These are phyloP conservation scores for Caenorhabditis brenneri DNA, from an alignment of 1,140 invertebrate species.

Conservation along the genomic window DNA sequence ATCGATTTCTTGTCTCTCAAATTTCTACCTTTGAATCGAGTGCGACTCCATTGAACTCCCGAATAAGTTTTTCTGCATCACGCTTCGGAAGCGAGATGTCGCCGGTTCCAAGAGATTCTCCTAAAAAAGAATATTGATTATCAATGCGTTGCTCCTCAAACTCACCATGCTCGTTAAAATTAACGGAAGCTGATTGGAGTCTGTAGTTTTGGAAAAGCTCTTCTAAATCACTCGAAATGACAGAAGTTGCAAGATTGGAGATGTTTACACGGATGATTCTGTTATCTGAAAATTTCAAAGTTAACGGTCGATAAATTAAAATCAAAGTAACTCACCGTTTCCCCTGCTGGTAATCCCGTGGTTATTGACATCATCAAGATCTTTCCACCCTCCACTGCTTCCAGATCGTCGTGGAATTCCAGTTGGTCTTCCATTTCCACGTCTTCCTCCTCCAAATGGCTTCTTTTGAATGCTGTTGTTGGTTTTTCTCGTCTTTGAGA, in stretches of 20 bases:
- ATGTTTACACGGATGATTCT: conserved; percentile 50
- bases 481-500: conserved; percentile 63
- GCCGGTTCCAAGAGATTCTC: conserved; percentile 48
- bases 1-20: neutral
- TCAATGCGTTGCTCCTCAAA: neutral
- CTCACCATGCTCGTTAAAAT: conserved; percentile 50
- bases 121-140: neutral
- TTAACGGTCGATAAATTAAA: neutral
- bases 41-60: conserved; percentile 46
- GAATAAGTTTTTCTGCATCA: conserved; percentile 31
- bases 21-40: conserved; percentile 43
- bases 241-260: conserved; percentile 46
- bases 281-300: neutral
- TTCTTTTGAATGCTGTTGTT: conserved; percentile 61
- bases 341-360: conserved; percentile 26
- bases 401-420: conserved; percentile 53
- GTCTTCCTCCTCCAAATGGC: conserved; percentile 73
- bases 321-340: neutral
- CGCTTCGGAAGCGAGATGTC: conserved; percentile 47
- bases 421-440: conserved; percentile 72
- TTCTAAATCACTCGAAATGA: conserved; percentile 52
- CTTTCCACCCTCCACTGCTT: neutral
- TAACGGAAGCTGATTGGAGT: conserved; percentile 33
- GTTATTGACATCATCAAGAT: conserved; percentile 19
- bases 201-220: conserved; percentile 44